Base-by-base conservation (phyloP, 1,140 invertebrate genomes). In the Lasioglossum baleicum region DNA sequence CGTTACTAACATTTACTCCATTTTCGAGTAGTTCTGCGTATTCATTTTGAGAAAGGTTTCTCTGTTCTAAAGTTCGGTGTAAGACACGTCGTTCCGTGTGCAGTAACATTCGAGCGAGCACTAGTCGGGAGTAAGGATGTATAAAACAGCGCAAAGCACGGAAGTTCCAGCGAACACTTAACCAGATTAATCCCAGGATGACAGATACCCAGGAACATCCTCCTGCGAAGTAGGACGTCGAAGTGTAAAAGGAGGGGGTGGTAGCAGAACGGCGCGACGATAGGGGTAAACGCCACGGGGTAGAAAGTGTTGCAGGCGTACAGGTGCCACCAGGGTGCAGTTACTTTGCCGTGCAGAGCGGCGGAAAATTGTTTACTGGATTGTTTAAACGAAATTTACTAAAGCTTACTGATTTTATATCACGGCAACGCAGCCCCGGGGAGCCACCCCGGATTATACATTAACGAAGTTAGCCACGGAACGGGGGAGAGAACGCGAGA, bases 391-490 rank as follows among this genome's bases (percentile, higher is more conserved):
- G 92, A 92, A 92, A 92, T 92, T 92, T 92, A 92, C 89, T 92
- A 92, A 92, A 92, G 92, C 91, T 92, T 92, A 92, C 92, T 92
- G 92, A 92, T 92, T 92, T 92, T 92, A 92, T 92, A 92, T 92
- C 91, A 92, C 91, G 87, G 82, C 80, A 91, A 92, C 90, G 91
- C 87, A 81, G 87, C 91, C 91, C 90, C 85, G 84, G 91, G 91
- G 91, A 92, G 83, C 76, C 87, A 89, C 90, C 83, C 86, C 75
- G 91, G 90, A 92, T 92, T 92, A 92, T 92, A 91, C 91, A 92
- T 92, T 92, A 92, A 92, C 91, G 89, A 92, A 92, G 91, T 92
- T 92, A 90, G 89, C 89, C 85, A 71, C 86, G 75, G 51, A 60
- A 63, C 31, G 69, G 69, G 53, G n/a, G 31, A 67, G 22, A 5